phyloP scores from a whole-genome alignment of 2,888 invertebrate genomes.

The Leucozona laternaria region DNA sequence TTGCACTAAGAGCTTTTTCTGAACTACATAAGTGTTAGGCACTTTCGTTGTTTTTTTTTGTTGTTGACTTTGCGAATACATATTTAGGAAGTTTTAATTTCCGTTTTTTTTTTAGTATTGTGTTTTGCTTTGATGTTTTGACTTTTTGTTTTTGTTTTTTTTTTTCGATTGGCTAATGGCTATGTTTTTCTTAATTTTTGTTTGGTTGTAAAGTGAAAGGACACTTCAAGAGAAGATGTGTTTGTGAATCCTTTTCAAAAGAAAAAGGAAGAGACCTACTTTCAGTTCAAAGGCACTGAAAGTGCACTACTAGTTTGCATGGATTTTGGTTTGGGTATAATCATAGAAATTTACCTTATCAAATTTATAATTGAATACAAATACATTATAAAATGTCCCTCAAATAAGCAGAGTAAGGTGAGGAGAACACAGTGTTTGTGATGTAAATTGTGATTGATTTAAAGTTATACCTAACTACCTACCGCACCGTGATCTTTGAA shows the following conservation, averaged over 20 bases:
- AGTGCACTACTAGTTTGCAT: too few species aligned
- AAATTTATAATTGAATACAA: too few species aligned
- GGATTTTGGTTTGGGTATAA: too few species aligned
- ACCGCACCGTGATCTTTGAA: too few species aligned
- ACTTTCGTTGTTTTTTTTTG: constrained; percentile 16
- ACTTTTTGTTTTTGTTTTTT: neutral
- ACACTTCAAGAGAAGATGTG: neutral
- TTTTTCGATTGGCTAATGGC: constrained; percentile 24
- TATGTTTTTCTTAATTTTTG: constrained; percentile 11
- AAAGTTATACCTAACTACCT: too few species aligned
- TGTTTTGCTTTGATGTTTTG: constrained; percentile 57
- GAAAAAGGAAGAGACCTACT: neutral
- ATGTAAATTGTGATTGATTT: too few species aligned
- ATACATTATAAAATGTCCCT: too few species aligned
- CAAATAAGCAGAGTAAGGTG: too few species aligned
- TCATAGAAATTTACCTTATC: too few species aligned
- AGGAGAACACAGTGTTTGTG: too few species aligned
- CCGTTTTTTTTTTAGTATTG: constrained; percentile 21
- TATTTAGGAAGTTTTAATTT: constrained; percentile 47
- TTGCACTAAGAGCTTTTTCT: constrained; percentile 36
- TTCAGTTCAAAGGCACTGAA: neutral
- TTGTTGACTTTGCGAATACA: constrained; percentile 3
- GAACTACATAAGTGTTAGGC: constrained; percentile 39
- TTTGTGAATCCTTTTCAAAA: neutral
- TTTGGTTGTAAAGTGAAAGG: neutral